Conservation (phyloP, 2,113 vertebrate genomes). For the Chloropsis hardwickii region DNA sequence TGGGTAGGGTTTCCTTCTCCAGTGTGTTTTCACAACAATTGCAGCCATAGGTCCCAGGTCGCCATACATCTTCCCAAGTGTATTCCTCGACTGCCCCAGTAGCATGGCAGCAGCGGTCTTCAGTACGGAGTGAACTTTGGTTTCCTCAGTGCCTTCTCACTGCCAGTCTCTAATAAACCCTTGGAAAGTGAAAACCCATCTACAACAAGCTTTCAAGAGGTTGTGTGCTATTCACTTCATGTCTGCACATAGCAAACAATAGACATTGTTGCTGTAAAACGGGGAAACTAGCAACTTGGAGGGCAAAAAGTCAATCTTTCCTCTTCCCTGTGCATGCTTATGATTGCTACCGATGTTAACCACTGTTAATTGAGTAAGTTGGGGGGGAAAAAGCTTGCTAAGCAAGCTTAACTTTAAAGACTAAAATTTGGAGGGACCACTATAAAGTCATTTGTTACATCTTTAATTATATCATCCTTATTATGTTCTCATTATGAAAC, state of each 20-base stretch:
- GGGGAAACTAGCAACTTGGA: background rate
- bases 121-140: background rate
- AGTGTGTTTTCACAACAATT: background rate
- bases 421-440: background rate
- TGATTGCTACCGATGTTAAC: background rate
- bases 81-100: background rate
- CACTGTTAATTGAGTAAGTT: background rate
- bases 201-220: background rate
- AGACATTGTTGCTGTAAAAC: background rate
- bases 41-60: background rate
- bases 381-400: background rate
- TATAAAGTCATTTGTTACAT: background rate
- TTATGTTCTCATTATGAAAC: background rate
- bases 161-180: background rate
- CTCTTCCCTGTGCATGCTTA: background rate
- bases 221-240: background rate
- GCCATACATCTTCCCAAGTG: background rate
- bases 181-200: background rate
- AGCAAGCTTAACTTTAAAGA: background rate
- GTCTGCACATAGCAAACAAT: background rate
- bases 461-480: background rate
- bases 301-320: background rate
- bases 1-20: background rate
- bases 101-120: background rate
- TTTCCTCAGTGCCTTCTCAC: background rate